Base-by-base conservation (phyloP, 2,888 invertebrate species). In the Drepana falcataria region DNA sequence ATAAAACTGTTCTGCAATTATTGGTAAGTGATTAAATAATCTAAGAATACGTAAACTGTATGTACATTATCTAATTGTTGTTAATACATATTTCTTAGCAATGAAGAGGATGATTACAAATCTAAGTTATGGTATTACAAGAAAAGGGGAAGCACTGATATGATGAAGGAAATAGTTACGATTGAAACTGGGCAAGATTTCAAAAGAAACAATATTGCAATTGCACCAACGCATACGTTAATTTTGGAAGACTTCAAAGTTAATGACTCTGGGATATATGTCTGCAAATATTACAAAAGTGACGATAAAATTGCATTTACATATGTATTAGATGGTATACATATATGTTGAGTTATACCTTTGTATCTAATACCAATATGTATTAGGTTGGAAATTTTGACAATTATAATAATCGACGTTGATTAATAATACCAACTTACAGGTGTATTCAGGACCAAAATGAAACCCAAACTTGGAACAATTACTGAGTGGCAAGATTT, bases 401-500 rank as follows among this genome's bases (percentile, higher is more conserved):
- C 21, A 21, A 21, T 21, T 21, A 21, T 21, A 21, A 21, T 21
- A 21, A 21, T 21, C 21, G 21, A 21, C 21, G 21, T 21, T 21
- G 1, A 21, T 21, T 21, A 21, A 21, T 21, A 21, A 21, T 21
- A 21, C 21, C 21, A 21, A 21, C 21, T 21, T n/a, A 35, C 21
- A 49, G 49, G 49, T 49, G 35, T 49, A 21, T 49, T 49, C 4
- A 35, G 34, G 9, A n/a, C 9, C 6, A 35, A 9, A 3, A 35
- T 48, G 2, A 9, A 34, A 48, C 9, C 35, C 2, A 48, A 35
- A 4, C n/a, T 66, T 52, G 92, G 92, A 53, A 89, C 91, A 63
- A 59, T 90, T 41, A 77, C 80, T 0, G 79, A 85, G 48, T 93
- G 92, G 93, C 73, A 79, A 54, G 80, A 83, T 57, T 93, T 92